Evolutionary conservation across 2,113 vertebrate species (phyloP).

Genomic region (Benitochromis conjunctus): DNA sequence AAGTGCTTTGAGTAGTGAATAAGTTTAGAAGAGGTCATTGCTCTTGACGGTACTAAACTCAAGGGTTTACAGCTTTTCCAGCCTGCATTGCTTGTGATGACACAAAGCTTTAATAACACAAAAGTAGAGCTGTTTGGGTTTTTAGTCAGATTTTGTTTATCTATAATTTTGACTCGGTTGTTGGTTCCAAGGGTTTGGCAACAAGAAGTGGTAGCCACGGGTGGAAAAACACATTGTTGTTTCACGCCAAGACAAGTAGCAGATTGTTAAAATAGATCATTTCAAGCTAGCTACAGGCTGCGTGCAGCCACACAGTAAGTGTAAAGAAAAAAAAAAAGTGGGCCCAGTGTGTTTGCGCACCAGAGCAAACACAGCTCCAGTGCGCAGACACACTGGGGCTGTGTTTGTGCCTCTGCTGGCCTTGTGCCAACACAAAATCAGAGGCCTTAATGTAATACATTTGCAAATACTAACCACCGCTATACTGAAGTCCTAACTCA

Average conservation of each 20-base stretch:
- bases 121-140: not conserved
- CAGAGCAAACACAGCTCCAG: not conserved
- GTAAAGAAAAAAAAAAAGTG: not conserved
- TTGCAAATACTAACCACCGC: not conserved
- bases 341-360: not conserved
- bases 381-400: not conserved
- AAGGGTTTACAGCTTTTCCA: not conserved
- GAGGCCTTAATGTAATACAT: not conserved
- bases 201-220: not conserved
- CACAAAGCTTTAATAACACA: not conserved
- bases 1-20: not conserved
- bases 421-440: not conserved
- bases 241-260: not conserved
- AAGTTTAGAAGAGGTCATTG: not conserved
- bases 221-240: not conserved
- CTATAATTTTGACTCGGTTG: not conserved
- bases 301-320: not conserved
- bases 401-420: not conserved
- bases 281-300: not conserved
- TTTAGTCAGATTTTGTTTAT: not conserved
- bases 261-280: not conserved
- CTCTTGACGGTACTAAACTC: not conserved
- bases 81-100: not conserved
- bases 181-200: not conserved
- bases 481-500: slow-evolving; percentile 13